These are phyloP conservation scores for Andricus grossulariae DNA, from an alignment of 1,140 invertebrate species.

Conservation along the genomic window DNA sequence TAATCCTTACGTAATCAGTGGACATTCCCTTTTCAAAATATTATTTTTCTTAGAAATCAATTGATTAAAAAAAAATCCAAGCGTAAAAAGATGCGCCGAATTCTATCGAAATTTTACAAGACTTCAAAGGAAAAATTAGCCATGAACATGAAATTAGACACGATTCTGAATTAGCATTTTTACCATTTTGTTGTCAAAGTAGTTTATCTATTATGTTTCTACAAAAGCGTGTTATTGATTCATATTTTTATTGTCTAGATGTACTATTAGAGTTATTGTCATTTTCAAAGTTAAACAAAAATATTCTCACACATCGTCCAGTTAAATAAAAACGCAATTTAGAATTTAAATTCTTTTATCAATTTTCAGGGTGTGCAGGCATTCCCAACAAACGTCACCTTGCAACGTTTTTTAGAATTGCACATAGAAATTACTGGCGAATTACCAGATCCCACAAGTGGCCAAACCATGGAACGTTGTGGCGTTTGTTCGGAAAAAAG, in stretches of 20 bases:
- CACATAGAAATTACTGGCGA: slow-evolving; percentile 96
- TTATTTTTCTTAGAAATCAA: too few species aligned
- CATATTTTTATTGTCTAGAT: too few species aligned
- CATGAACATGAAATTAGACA: too few species aligned
- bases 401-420: slow-evolving; percentile 95
- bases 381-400: slow-evolving; percentile 96
- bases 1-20: too few species aligned
- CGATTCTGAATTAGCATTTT: background rate
- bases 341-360: background rate
- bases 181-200: background rate
- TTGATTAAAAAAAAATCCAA: too few species aligned
- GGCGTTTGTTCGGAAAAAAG: slow-evolving; percentile 96
- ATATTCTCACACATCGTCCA: too few species aligned
- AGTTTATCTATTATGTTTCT: background rate
- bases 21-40: too few species aligned
- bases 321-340: background rate
- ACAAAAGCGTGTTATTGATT: background rate
- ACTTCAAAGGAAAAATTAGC: too few species aligned
- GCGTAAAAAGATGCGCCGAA: too few species aligned
- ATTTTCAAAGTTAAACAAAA: too few species aligned
- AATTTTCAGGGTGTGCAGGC: slow-evolving; percentile 87
- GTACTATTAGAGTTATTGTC: too few species aligned
- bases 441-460: slow-evolving; percentile 90
- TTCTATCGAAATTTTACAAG: too few species aligned
- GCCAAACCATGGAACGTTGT: slow-evolving; percentile 90